Percentiles rank a stretch among this genome's conserved stretches.
Conservation (phyloP, 2,888 invertebrate genomes). For the Rhingia rostrata region DNA sequence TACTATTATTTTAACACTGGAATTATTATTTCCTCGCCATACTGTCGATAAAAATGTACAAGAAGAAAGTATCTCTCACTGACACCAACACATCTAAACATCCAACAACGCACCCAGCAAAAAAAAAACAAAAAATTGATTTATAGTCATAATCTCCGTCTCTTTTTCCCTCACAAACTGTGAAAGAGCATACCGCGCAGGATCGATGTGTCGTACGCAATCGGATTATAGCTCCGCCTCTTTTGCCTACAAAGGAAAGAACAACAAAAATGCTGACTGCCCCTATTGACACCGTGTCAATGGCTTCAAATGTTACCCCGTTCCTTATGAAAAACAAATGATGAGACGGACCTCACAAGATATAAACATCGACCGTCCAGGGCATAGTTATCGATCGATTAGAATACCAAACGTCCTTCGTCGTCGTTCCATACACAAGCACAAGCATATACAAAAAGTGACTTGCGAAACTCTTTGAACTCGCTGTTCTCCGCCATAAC, state of each 20-base stretch:
- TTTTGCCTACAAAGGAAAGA: slow-evolving; percentile 11
- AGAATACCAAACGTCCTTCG: slow-evolving; percentile 59
- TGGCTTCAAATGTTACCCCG: slow-evolving; percentile 60
- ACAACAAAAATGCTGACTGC: neutral
- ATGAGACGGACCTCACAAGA: slow-evolving; percentile 41
- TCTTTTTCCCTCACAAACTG: slow-evolving; percentile 14
- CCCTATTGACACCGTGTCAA: slow-evolving; percentile 64
- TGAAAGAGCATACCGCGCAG: slow-evolving; percentile 13
- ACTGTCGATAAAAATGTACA: slow-evolving; percentile 31
- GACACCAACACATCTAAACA: neutral
- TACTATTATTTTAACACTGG: no score
- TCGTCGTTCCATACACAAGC: slow-evolving; percentile 46
- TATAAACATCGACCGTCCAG: slow-evolving; percentile 15
- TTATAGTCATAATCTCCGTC: slow-evolving; percentile 15
- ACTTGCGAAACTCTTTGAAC: slow-evolving; percentile 63
- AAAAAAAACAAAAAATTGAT: slow-evolving; percentile 26
- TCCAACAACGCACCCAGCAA: neutral
- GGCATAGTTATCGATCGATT: slow-evolving; percentile 38
- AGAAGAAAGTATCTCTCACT: neutral
- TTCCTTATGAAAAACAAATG: slow-evolving; percentile 42
- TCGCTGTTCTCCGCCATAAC: slow-evolving; percentile 19
- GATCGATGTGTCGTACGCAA: slow-evolving; percentile 18
- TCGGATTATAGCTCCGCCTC: slow-evolving; percentile 25
- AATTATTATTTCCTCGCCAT: neutral
- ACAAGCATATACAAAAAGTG: slow-evolving; percentile 22